These are phyloP conservation scores for Cheilosia vulpina DNA, from an alignment of 2,888 invertebrate genomes.

Conservation along the genomic window DNA sequence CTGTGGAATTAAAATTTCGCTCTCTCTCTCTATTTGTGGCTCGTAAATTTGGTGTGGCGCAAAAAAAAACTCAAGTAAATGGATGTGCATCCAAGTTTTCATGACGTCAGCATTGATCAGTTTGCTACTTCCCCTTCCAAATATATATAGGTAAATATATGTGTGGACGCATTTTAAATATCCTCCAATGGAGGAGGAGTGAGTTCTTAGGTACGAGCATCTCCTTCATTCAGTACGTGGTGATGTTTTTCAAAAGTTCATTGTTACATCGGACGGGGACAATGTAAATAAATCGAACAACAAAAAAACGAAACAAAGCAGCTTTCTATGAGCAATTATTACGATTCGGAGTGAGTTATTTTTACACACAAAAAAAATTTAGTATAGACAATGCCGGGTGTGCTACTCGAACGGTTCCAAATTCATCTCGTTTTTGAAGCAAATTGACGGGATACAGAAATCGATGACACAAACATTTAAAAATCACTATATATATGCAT, in stretches of 20 bases:
- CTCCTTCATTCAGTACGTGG: slow-evolving; percentile 18
- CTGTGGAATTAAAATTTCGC: too few species aligned
- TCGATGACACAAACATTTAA: background rate
- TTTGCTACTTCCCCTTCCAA: slow-evolving; percentile 5
- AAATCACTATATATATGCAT: background rate
- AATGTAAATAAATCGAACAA: slow-evolving; percentile 10
- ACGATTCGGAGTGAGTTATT: slow-evolving; percentile 61
- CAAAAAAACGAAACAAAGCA: background rate
- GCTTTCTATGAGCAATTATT: slow-evolving; percentile 43
- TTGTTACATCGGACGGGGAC: background rate
- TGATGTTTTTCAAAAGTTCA: slow-evolving; percentile 12
- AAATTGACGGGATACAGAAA: background rate
- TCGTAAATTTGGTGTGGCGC: background rate
- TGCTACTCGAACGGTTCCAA: background rate
- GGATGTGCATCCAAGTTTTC: slow-evolving; percentile 34
- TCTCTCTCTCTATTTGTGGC: too few species aligned
- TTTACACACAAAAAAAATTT: slow-evolving; percentile 16
- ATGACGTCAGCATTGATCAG: slow-evolving; percentile 34
- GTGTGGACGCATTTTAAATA: background rate
- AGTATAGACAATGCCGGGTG: background rate
- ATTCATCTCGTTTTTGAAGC: background rate
- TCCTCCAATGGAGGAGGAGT: slow-evolving; percentile 31
- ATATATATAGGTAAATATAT: slow-evolving; percentile 1
- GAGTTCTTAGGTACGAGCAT: slow-evolving; percentile 15
- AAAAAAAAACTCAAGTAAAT: slow-evolving; percentile 4